Conservation (phyloP, 2,888 invertebrate genomes). For the Furcula furcula region DNA sequence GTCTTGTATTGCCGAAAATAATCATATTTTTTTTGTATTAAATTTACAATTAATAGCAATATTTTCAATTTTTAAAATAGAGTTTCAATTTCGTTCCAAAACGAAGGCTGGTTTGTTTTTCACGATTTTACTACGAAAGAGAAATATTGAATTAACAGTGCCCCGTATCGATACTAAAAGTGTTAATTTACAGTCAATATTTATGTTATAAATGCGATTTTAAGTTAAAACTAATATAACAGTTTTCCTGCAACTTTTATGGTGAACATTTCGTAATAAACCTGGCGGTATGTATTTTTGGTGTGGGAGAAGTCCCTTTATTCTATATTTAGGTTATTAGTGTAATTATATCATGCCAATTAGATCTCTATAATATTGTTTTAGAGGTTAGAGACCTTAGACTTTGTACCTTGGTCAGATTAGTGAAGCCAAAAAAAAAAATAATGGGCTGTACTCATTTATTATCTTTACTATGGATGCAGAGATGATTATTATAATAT, state of each 20-base stretch:
- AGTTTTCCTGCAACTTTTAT: background rate
- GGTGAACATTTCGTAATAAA: background rate
- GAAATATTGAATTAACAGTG: conserved; percentile 28
- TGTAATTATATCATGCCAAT: conserved; percentile 18
- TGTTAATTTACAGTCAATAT: background rate
- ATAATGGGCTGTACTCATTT: no score
- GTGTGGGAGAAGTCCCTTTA: conserved; percentile 6
- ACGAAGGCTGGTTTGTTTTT: conserved; percentile 24
- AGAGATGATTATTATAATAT: no score
- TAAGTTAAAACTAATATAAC: background rate
- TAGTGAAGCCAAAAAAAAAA: no score
- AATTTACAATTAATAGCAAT: no score
- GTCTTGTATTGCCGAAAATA: no score
- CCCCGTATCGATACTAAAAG: background rate
- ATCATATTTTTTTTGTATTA: no score
- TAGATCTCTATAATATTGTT: conserved; percentile 18
- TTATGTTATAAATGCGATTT: background rate
- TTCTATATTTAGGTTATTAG: conserved; percentile 23
- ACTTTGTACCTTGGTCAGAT: conserved; percentile 33
- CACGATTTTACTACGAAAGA: conserved; percentile 16
- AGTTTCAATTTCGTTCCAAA: no score
- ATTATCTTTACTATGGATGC: no score
- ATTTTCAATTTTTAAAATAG: no score
- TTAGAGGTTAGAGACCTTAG: conserved; percentile 28
- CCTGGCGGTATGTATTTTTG: conserved; percentile 16